Evolutionary conservation across 2,113 vertebrate species (phyloP), one percentile per base, ranked within the genome.

Genomic region (Agapornis roseicollis): DNA sequence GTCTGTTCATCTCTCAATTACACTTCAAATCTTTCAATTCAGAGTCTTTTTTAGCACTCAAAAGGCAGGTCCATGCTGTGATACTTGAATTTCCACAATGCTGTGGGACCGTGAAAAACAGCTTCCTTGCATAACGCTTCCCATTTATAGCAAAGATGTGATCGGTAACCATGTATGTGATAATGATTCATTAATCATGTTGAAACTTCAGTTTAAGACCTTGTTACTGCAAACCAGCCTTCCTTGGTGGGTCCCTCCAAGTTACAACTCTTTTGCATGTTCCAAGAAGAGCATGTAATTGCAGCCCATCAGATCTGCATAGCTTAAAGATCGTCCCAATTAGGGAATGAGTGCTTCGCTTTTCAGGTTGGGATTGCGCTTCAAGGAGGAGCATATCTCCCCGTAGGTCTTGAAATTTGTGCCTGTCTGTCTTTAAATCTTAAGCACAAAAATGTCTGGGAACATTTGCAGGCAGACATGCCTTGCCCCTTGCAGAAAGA

Each of bases 1-100:
- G 47, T 89, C 69, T 91, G 22, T 84, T 93, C 33, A 31, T 56
- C 44, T 95, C 55, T 92, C 58, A 70, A 17, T 96, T 94, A 72
- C 79, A 76, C 22, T 69, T 83, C 39, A 76, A 42, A 84, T 90
- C 73, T 91, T 61, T 87, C 84, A 76, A 41, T 58, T 65, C 47
- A 8, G 0, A 37, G 73, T 76, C 35, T 47, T 60, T 60, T 84
- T 61, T 47, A 69, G 52, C 33, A 35, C 44, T 84, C 44, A 17
- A 17, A 17, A 85, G 85, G 52, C 76, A 79, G 52, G 56, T 37
- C 68, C 76, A 0, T 68, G 60, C 88, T 93, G 35, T 77, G 85
- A 17, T 88, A 61, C 42, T 84, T 82, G 63, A 93, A 74, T 80
- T 88, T 50, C 82, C 15, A 1, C 39, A 80, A 74, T 74, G 42